A percentile compares a stretch with the other conserved stretches of the same genome.
These are phyloP conservation scores for Brachypteracias leptosomus DNA, from an alignment of 2,113 vertebrate genomes.

Conservation along the genomic window DNA sequence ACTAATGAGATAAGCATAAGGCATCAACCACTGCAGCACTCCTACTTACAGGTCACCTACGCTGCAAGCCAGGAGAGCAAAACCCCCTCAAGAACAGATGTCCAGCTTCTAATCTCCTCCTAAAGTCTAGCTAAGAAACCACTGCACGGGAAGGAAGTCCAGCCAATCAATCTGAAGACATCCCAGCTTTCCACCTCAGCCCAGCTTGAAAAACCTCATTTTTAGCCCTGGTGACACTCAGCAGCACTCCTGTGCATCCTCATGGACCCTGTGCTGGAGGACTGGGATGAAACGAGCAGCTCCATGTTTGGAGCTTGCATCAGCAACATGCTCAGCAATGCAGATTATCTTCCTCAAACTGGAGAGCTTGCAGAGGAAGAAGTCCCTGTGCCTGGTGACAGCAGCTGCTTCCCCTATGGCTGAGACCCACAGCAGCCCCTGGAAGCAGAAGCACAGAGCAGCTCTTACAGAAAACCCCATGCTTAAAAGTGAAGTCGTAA, in stretches of 20 bases:
- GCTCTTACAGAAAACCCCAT: background rate
- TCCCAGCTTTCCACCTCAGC: background rate
- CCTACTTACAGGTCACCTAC: background rate
- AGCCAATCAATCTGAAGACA: background rate
- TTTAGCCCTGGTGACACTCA: background rate
- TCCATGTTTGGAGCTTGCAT: background rate
- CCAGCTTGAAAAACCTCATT: background rate
- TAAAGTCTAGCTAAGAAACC: background rate
- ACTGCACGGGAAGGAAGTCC: background rate
- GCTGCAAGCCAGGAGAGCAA: background rate
- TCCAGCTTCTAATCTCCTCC: background rate
- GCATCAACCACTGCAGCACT: background rate
- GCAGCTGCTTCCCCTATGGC: background rate
- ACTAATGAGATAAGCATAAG: background rate
- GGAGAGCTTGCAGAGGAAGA: background rate
- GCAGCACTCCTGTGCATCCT: background rate
- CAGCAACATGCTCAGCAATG: background rate
- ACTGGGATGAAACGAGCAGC: background rate
- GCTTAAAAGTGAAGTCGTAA: background rate
- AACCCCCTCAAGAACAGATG: constrained; percentile 1
- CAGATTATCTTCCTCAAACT: background rate
- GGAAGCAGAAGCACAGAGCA: background rate
- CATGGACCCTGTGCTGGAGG: fast-evolving
- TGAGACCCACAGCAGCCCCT: fast-evolving
- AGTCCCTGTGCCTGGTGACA: background rate